Percentiles rank a stretch among this genome's conserved stretches.
Conservation (phyloP, 1,140 invertebrate species). For the Helicoverpa armigera region DNA sequence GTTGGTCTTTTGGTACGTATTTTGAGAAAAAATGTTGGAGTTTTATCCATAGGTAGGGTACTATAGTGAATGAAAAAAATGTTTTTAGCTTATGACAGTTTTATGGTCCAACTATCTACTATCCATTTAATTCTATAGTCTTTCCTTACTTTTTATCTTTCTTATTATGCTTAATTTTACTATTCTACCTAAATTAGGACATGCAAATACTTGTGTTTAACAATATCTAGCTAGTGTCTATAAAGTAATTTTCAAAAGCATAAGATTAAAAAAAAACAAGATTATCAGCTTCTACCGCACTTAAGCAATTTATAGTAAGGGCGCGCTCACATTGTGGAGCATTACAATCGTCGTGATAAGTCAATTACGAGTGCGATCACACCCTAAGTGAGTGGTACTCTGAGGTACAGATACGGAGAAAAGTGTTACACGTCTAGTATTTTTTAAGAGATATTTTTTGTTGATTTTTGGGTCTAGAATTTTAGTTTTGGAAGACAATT, state of each 20-base stretch:
- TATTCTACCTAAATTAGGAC: too few species aligned
- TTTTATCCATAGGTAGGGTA: too few species aligned
- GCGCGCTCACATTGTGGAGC: slow-evolving; percentile 56
- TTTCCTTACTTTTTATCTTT: too few species aligned
- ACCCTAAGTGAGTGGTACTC: slow-evolving; percentile 67
- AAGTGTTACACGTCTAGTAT: slow-evolving; percentile 39
- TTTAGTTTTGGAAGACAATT: background rate
- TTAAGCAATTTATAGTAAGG: slow-evolving; percentile 69
- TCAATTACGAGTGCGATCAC: slow-evolving; percentile 78
- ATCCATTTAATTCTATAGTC: too few species aligned
- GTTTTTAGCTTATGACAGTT: too few species aligned
- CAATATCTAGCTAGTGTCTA: too few species aligned
- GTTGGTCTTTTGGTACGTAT: slow-evolving; percentile 16
- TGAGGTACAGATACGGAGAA: slow-evolving; percentile 52
- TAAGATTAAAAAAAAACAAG: slow-evolving; percentile 30
- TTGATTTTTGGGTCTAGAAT: background rate
- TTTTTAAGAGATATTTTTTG: background rate
- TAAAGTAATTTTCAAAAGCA: too few species aligned
- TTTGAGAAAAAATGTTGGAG: background rate
- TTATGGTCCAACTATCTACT: too few species aligned
- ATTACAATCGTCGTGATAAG: slow-evolving; percentile 70
- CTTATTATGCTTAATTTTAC: too few species aligned
- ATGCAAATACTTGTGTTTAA: too few species aligned
- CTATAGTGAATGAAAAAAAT: too few species aligned
- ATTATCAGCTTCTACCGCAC: slow-evolving; percentile 61